A percentile compares a stretch with the other conserved stretches of the same genome.
Conservation (phyloP, 1,140 invertebrate genomes). For the Tetranychus urticae region DNA sequence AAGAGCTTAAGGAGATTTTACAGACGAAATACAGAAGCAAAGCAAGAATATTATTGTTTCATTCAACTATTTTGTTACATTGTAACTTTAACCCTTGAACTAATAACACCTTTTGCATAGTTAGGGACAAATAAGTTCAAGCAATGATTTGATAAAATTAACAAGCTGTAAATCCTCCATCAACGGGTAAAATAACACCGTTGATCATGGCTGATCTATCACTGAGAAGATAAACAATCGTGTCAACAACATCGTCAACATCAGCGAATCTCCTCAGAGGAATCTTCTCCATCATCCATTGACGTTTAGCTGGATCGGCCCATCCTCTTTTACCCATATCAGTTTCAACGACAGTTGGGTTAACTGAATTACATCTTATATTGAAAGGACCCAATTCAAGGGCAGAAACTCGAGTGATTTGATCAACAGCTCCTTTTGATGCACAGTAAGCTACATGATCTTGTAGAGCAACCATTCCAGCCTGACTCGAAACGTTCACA, state of each 20-base stretch:
- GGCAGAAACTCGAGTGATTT: constrained; percentile 42
- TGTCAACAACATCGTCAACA: constrained; percentile 55
- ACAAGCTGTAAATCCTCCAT: constrained; percentile 40
- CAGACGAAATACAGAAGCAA: too few relatives aligned
- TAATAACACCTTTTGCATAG: too few relatives aligned
- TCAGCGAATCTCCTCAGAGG: constrained; percentile 46
- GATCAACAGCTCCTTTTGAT: constrained; percentile 35
- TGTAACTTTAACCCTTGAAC: too few relatives aligned
- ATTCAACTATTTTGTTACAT: too few relatives aligned
- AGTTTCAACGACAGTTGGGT: constrained; percentile 72
- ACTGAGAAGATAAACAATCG: constrained; percentile 52
- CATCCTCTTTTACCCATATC: constrained; percentile 59
- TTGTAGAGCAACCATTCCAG: constrained; percentile 32
- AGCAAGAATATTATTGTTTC: too few relatives aligned
- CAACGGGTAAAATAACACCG: constrained; percentile 46
- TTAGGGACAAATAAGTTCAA: too few relatives aligned
- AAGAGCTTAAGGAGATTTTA: too few relatives aligned
- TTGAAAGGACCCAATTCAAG: constrained; percentile 46
- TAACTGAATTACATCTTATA: constrained; percentile 66
- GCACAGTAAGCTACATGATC: constrained; percentile 50
- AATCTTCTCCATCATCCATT: constrained; percentile 46
- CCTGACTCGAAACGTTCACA: constrained; percentile 74
- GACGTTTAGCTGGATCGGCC: constrained; percentile 46
- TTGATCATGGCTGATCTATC: constrained; percentile 53
- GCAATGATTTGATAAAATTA: not conserved